Evolutionary conservation across 2,797 vertebrate genomes (phyloP).

Genomic region (Rhinophrynus dorsalis): DNA sequence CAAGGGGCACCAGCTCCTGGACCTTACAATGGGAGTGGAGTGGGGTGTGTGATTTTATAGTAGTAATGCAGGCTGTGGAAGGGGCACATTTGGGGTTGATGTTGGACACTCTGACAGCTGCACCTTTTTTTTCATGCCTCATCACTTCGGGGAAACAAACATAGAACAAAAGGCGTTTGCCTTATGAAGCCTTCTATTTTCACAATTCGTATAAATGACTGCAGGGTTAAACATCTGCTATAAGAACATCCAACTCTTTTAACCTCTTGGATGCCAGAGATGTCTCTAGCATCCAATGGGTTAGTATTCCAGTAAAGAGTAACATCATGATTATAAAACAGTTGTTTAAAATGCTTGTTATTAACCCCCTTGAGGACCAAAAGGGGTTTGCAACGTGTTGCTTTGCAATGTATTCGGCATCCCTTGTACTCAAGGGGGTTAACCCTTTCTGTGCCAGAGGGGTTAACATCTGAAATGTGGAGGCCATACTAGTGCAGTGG

Average conservation of each 20-base stretch:
- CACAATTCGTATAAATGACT: background rate
- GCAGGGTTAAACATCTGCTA: slow-evolving; percentile 1
- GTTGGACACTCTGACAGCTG: slow-evolving; percentile 78
- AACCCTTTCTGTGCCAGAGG: no score
- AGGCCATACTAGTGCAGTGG: no score
- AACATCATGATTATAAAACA: no score
- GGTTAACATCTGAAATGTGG: no score
- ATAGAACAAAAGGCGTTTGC: slow-evolving; percentile 64
- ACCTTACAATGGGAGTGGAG: slow-evolving; percentile 71
- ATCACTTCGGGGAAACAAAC: slow-evolving; percentile 70
- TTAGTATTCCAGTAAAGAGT: no score
- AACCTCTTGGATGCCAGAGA: no score
- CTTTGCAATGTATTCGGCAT: no score
- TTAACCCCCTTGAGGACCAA: no score
- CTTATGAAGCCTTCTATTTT: slow-evolving; percentile 61
- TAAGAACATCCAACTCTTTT: background rate
- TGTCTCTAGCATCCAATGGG: no score
- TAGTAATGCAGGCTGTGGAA: slow-evolving; percentile 67
- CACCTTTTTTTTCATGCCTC: slow-evolving; percentile 66
- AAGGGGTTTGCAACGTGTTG: no score
- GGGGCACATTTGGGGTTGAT: slow-evolving; percentile 56
- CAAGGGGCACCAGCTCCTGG: slow-evolving; percentile 73
- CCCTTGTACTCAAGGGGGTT: no score
- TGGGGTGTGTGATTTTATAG: slow-evolving; percentile 44
- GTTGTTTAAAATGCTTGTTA: no score